phyloP scores from a whole-genome alignment of 2,888 invertebrate species.

The Seira sanloemensis region DNA sequence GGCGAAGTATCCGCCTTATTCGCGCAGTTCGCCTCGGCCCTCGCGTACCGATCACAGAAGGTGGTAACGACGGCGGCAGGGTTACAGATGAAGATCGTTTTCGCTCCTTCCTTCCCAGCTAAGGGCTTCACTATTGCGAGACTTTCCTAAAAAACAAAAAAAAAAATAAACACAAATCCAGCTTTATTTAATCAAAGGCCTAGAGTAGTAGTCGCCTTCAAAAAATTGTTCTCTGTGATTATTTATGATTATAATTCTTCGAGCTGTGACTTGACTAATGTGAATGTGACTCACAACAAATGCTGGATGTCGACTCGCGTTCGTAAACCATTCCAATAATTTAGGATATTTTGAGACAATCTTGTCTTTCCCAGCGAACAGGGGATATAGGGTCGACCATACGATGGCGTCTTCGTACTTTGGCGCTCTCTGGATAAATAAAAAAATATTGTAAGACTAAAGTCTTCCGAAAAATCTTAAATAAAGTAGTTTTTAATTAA shows the following conservation, averaged over 20 bases:
- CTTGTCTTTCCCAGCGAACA: constrained; percentile 79
- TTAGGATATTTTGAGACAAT: constrained; percentile 78
- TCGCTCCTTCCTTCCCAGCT: constrained; percentile 60
- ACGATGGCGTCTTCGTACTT: constrained; percentile 84
- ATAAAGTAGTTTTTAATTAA: too few species aligned
- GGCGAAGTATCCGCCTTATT: constrained; percentile 23
- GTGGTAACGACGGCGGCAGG: constrained; percentile 55
- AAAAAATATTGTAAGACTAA: background rate
- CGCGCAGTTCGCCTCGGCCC: constrained; percentile 24
- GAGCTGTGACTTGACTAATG: background rate
- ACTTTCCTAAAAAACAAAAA: constrained; percentile 56
- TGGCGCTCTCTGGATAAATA: constrained; percentile 79
- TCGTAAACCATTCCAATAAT: constrained; percentile 80
- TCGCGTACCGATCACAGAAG: constrained; percentile 48
- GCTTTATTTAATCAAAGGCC: background rate
- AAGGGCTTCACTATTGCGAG: constrained; percentile 51
- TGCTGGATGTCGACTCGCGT: constrained; percentile 43
- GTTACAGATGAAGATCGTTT: constrained; percentile 57
- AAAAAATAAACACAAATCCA: constrained; percentile 7
- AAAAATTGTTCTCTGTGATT: background rate
- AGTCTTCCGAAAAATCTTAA: background rate
- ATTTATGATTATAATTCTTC: background rate
- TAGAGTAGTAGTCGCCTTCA: background rate
- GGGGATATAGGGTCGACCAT: constrained; percentile 85
- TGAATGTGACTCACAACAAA: constrained; percentile 62